Conservation (phyloP, 2,113 vertebrate genomes). For the Dasypus novemcinctus region DNA sequence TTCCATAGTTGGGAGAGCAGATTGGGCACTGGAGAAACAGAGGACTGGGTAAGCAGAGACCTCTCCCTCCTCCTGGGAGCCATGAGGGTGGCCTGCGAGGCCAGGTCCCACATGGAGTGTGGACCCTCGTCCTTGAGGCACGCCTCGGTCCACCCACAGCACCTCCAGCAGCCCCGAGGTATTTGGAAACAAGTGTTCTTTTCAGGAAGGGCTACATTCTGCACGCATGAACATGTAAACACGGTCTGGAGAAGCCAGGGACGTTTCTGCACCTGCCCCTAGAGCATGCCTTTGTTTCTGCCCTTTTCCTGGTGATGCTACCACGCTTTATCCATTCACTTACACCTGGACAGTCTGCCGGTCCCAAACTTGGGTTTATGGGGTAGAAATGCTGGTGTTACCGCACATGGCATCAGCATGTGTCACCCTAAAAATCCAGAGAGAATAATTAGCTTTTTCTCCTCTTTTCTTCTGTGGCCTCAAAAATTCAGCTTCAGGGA, state of each 20-base stretch:
- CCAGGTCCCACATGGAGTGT: accelerated
- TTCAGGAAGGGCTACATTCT: constrained; percentile 76
- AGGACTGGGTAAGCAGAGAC: constrained; percentile 58
- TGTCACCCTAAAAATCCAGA: constrained; percentile 70
- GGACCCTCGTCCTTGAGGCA: not conserved
- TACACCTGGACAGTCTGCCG: constrained; percentile 75
- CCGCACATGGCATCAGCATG: constrained; percentile 39
- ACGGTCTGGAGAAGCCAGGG: constrained; percentile 75
- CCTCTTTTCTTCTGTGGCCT: not conserved
- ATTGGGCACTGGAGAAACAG: constrained; percentile 39
- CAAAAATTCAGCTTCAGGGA: not conserved
- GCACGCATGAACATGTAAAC: constrained; percentile 81
- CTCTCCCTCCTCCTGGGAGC: constrained; percentile 19
- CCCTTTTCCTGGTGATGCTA: constrained; percentile 55
- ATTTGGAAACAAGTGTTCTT: constrained; percentile 78
- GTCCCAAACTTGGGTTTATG: constrained; percentile 73
- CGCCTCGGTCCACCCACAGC: not conserved
- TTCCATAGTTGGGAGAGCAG: not conserved
- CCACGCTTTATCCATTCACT: constrained; percentile 75
- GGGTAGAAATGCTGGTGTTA: constrained; percentile 73
- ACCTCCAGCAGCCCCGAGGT: constrained; percentile 72
- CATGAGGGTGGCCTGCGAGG: not conserved
- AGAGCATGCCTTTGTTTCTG: constrained; percentile 17
- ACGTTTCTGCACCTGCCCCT: constrained; percentile 75
- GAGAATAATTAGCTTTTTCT: not conserved